Conservation (phyloP, 2,797 vertebrate species). For the Martes flavigula region DNA sequence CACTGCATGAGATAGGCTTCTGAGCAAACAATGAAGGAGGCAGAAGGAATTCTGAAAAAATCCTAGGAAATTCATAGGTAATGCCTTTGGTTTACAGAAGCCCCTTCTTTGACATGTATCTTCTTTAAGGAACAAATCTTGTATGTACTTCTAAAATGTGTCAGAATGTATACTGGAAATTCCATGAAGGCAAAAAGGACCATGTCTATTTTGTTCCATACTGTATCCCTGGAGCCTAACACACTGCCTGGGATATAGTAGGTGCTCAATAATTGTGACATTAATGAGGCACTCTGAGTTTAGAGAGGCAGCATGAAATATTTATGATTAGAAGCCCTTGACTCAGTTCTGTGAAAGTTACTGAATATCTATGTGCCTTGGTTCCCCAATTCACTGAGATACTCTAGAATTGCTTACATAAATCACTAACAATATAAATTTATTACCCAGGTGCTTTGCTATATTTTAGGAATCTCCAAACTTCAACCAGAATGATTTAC, state of each 20-base stretch:
- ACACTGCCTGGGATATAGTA: background rate
- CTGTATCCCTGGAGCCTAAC: background rate
- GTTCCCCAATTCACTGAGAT: slow-evolving; percentile 35
- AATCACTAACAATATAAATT: background rate
- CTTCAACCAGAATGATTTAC: slow-evolving; percentile 13
- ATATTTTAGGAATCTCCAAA: slow-evolving; percentile 10
- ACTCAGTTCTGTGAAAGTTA: background rate
- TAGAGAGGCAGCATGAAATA: slow-evolving; percentile 25
- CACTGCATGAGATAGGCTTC: background rate
- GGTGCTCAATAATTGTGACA: slow-evolving; percentile 24
- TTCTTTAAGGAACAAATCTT: slow-evolving; percentile 29
- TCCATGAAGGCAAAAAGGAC: background rate
- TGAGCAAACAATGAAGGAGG: background rate
- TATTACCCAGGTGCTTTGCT: background rate
- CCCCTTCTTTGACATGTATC: background rate
- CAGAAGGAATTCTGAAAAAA: slow-evolving; percentile 4
- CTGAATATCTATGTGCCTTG: background rate
- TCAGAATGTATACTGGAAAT: slow-evolving; percentile 32
- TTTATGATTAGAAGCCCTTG: background rate
- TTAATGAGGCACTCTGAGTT: background rate
- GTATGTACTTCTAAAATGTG: background rate
- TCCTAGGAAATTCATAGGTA: background rate
- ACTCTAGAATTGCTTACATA: slow-evolving; percentile 16
- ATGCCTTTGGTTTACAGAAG: slow-evolving; percentile 27
- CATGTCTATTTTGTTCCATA: slow-evolving; percentile 12